phyloP scores from a whole-genome alignment of 2,888 invertebrate species.

The Volucella inanis region DNA sequence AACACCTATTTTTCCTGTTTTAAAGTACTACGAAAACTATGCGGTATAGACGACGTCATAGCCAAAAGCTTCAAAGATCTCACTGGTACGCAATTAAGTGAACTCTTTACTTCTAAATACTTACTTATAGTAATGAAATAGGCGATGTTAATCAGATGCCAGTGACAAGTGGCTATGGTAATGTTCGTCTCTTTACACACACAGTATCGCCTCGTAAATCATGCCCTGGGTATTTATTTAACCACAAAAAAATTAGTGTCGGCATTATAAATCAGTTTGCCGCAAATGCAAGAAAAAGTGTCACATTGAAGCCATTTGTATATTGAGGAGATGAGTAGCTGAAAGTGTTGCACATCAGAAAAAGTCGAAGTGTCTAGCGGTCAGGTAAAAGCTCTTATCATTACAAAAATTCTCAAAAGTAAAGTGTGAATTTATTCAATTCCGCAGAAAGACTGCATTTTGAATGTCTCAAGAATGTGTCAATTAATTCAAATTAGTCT shows the following conservation, averaged over 20 bases:
- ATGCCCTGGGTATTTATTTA: constrained; percentile 6
- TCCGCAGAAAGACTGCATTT: no score
- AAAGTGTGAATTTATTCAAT: no score
- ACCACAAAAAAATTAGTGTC: constrained; percentile 7
- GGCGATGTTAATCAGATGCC: constrained; percentile 22
- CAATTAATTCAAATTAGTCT: no score
- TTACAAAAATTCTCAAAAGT: no score
- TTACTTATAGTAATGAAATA: constrained; percentile 13
- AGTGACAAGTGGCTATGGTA: background rate
- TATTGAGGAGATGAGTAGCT: background rate
- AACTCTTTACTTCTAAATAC: background rate
- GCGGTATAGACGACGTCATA: no score
- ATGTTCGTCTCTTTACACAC: no score
- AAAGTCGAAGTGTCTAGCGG: background rate
- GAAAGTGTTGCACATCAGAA: background rate
- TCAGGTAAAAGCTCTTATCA: background rate
- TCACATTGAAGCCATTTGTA: constrained; percentile 26
- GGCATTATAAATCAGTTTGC: constrained; percentile 19
- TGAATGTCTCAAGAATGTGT: no score
- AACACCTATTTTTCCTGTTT: no score
- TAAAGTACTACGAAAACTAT: no score
- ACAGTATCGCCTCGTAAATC: constrained; percentile 21
- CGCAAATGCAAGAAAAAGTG: constrained; percentile 19
- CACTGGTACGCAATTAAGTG: no score
- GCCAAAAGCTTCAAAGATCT: no score